Conservation (phyloP, 2,113 vertebrate genomes). For the Atrichornis clamosus region DNA sequence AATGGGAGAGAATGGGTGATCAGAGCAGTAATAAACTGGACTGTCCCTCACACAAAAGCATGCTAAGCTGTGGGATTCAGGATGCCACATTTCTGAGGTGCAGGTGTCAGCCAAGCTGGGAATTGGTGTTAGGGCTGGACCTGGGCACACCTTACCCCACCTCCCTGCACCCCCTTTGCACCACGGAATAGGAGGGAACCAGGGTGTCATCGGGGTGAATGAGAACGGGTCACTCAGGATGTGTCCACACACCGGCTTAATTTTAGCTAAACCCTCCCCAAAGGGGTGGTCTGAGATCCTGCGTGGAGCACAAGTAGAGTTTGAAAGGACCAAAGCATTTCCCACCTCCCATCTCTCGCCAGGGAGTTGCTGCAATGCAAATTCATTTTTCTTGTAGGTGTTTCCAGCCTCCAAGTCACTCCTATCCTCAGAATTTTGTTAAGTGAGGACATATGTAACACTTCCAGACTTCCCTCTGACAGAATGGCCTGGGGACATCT, state of each 20-base stretch:
- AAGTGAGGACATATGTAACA: accelerated
- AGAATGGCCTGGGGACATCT: neutral
- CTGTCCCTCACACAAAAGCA: neutral
- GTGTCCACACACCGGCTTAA: neutral
- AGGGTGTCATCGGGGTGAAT: neutral
- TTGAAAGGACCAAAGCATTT: neutral
- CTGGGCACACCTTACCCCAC: accelerated
- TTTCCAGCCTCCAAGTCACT: neutral
- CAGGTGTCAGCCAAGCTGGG: accelerated
- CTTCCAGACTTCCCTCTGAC: neutral
- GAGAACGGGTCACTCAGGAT: neutral
- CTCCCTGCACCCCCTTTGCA: neutral
- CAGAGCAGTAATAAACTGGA: neutral
- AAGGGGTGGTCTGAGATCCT: neutral
- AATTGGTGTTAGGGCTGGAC: neutral
- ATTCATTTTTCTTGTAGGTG: neutral
- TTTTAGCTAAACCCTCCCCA: neutral
- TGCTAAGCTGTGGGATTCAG: neutral
- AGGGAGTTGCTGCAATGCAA: neutral
- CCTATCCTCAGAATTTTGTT: neutral
- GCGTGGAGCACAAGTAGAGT: accelerated
- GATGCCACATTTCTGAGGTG: neutral
- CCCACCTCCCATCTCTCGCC: neutral
- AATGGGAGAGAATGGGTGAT: neutral
- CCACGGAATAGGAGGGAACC: neutral